Percentiles rank a stretch among this genome's conserved stretches.
These are phyloP conservation scores for Chelmon rostratus DNA, from an alignment of 2,797 vertebrate genomes.

Conservation along the genomic window DNA sequence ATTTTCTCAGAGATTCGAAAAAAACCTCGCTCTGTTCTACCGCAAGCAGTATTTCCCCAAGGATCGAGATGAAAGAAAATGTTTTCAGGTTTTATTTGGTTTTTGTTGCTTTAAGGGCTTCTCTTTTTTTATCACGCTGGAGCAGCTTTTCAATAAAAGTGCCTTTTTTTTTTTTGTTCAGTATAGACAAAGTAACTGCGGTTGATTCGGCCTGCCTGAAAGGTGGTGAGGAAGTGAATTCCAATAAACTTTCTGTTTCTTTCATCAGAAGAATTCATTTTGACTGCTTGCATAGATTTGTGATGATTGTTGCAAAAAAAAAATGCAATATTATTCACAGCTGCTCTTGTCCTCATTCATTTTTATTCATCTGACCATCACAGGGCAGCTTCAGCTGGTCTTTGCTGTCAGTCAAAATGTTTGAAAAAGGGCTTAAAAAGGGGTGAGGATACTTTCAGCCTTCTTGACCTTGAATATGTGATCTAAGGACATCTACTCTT, in stretches of 20 bases:
- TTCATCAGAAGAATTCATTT: slow-evolving; percentile 52
- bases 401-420: slow-evolving; percentile 38
- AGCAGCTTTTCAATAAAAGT: slow-evolving; percentile 72
- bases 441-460: slow-evolving; percentile 1
- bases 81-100: slow-evolving; percentile 79
- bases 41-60: slow-evolving; percentile 72
- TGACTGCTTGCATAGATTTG: slow-evolving; percentile 46
- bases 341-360: slow-evolving; percentile 22
- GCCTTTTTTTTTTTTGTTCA: slow-evolving; percentile 42
- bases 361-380: slow-evolving; percentile 38
- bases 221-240: slow-evolving; percentile 41
- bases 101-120: slow-evolving; percentile 67
- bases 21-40: slow-evolving; percentile 57
- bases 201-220: slow-evolving; percentile 61
- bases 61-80: slow-evolving; percentile 76
- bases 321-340: neutral
- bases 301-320: slow-evolving; percentile 21
- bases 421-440: slow-evolving; percentile 18
- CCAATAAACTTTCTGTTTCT: slow-evolving; percentile 47
- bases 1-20: slow-evolving; percentile 76
- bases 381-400: slow-evolving; percentile 18
- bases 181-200: slow-evolving; percentile 54
- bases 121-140: slow-evolving; percentile 49
- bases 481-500: neutral
- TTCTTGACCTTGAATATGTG: slow-evolving; percentile 29